A percentile compares a stretch with the other conserved stretches of the same genome.
These are phyloP conservation scores for Sceliomorpha sp. DNA, from an alignment of 2,888 invertebrate species.

Conservation along the genomic window DNA sequence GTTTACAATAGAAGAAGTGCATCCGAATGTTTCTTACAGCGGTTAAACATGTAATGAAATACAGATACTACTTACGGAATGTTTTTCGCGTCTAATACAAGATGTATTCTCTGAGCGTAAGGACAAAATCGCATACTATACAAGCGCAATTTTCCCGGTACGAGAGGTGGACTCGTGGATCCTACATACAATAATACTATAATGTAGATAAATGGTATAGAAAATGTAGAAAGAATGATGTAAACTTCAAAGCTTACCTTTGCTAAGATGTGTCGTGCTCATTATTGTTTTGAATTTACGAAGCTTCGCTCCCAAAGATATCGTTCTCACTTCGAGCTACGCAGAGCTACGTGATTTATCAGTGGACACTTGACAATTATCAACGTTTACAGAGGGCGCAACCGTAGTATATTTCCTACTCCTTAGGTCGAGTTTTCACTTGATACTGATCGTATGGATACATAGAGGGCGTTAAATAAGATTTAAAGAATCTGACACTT, in stretches of 20 bases:
- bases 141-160: constrained; percentile 85
- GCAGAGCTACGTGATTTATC: no score
- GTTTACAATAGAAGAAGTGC: no score
- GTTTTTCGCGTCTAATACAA: constrained; percentile 89
- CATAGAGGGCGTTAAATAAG: no score
- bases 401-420: no score
- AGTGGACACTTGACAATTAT: no score
- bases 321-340: no score
- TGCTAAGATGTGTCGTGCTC: constrained; percentile 65
- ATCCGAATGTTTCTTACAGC: no score
- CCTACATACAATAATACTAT: constrained; percentile 81
- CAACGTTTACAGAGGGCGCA: no score
- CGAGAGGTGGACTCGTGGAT: constrained; percentile 84
- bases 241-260: constrained; percentile 61
- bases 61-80: constrained; percentile 84
- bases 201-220: constrained; percentile 8
- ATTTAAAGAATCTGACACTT: no score
- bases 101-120: constrained; percentile 88
- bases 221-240: constrained; percentile 1
- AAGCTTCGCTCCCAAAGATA: background rate
- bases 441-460: no score
- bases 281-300: constrained; percentile 42
- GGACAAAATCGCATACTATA: constrained; percentile 94
- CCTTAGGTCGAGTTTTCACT: no score
- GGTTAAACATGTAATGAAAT: no score